These are phyloP conservation scores for Mergus octosetaceus DNA, from an alignment of 2,797 vertebrate species.

Conservation along the genomic window DNA sequence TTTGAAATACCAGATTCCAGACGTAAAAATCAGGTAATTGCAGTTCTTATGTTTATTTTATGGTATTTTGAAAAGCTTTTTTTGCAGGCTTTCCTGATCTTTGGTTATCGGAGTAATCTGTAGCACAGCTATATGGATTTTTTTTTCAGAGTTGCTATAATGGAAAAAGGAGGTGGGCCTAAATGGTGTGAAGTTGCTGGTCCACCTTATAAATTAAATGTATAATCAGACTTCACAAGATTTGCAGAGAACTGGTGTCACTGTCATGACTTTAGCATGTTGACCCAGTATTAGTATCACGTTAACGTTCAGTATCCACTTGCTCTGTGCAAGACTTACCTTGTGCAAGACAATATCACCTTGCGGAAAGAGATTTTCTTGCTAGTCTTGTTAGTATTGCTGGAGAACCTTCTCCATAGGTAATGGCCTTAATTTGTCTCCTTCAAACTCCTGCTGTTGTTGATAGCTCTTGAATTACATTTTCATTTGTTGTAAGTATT, in stretches of 20 bases:
- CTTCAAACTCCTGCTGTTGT: background rate
- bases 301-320: background rate
- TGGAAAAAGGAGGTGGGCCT: background rate
- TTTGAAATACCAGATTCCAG: constrained; percentile 74
- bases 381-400: background rate
- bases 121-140: background rate
- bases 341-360: background rate
- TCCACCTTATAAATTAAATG: background rate
- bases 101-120: background rate
- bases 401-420: background rate
- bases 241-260: background rate
- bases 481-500: background rate
- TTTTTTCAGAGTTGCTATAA: background rate
- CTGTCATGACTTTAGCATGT: background rate
- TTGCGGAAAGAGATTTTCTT: rapidly evolving
- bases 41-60: background rate
- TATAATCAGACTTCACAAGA: background rate
- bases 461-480: background rate
- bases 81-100: background rate
- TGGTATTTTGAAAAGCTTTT: background rate
- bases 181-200: background rate
- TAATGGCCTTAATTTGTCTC: background rate
- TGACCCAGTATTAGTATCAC: background rate
- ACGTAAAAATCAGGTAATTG: constrained; percentile 77
- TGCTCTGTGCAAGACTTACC: background rate